These are phyloP conservation scores for Teleogryllus oceanicus DNA, from an alignment of 2,888 invertebrate species.

Conservation along the genomic window DNA sequence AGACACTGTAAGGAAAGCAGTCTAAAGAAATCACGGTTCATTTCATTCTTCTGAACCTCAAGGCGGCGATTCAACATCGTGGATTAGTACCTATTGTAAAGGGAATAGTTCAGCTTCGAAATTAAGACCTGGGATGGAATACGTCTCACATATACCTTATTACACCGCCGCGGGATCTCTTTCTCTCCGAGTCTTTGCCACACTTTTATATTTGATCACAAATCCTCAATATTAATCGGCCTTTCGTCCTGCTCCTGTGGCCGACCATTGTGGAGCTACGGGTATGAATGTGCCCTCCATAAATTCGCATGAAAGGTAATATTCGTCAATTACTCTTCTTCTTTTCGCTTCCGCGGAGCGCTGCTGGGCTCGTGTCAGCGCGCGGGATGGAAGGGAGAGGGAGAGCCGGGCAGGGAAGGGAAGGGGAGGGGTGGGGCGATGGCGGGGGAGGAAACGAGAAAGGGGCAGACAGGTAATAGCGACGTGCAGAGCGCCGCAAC, in stretches of 20 bases:
- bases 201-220: not conserved
- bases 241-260: constrained; percentile 18
- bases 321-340: constrained; percentile 18
- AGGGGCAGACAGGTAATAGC: not conserved
- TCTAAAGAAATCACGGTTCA: too few relatives aligned
- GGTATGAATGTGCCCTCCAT: constrained; percentile 18
- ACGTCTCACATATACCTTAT: not conserved
- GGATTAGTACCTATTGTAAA: too few relatives aligned
- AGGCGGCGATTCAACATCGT: too few relatives aligned
- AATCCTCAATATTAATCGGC: constrained; percentile 9
- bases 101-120: too few relatives aligned
- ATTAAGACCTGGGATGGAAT: too few relatives aligned
- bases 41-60: too few relatives aligned
- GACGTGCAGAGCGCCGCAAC: not conserved
- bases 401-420: not conserved
- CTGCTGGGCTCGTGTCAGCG: not conserved
- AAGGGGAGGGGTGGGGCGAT: not conserved
- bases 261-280: not conserved
- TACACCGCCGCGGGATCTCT: not conserved
- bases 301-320: constrained; percentile 9
- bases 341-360: not conserved
- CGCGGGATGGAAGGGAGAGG: not conserved
- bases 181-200: not conserved
- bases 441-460: not conserved
- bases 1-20: too few relatives aligned